Percentiles rank a stretch among this genome's conserved stretches.
These are phyloP conservation scores for Pionites leucogaster DNA, from an alignment of 2,113 vertebrate genomes.

Conservation along the genomic window DNA sequence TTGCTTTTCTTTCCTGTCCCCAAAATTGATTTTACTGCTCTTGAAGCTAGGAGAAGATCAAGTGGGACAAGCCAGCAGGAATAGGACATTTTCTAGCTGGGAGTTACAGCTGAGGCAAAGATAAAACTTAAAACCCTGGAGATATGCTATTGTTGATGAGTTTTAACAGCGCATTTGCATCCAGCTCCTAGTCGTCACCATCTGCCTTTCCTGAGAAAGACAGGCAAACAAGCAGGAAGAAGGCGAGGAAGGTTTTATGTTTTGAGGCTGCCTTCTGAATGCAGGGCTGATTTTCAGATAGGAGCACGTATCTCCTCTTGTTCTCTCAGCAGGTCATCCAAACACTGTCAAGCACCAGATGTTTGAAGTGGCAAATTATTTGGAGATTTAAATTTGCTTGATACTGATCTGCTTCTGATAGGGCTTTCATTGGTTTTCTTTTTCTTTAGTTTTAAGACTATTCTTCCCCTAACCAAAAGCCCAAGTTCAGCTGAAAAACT, in stretches of 20 bases:
- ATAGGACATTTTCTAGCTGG: background rate
- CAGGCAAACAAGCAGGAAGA: background rate
- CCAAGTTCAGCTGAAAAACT: slow-evolving; percentile 1
- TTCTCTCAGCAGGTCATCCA: background rate
- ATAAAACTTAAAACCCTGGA: background rate
- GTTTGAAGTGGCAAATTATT: slow-evolving; percentile 17
- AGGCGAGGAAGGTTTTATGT: background rate
- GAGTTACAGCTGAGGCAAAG: background rate
- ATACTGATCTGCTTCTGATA: background rate
- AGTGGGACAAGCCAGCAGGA: background rate
- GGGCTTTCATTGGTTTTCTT: background rate
- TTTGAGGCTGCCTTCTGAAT: background rate
- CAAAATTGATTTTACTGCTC: background rate
- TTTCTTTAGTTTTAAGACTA: background rate
- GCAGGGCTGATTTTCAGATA: slow-evolving; percentile 14
- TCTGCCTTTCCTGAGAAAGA: background rate
- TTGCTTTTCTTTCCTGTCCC: background rate
- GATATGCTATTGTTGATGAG: background rate
- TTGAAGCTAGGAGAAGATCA: background rate
- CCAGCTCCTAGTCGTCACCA: background rate
- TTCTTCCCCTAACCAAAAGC: background rate
- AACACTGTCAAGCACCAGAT: slow-evolving; percentile 54
- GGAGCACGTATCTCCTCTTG: background rate
- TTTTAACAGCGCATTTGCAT: background rate
- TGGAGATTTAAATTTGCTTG: slow-evolving; percentile 14